These are phyloP conservation scores for Himalopsyche japonica DNA, from an alignment of 2,888 invertebrate genomes.

Conservation along the genomic window DNA sequence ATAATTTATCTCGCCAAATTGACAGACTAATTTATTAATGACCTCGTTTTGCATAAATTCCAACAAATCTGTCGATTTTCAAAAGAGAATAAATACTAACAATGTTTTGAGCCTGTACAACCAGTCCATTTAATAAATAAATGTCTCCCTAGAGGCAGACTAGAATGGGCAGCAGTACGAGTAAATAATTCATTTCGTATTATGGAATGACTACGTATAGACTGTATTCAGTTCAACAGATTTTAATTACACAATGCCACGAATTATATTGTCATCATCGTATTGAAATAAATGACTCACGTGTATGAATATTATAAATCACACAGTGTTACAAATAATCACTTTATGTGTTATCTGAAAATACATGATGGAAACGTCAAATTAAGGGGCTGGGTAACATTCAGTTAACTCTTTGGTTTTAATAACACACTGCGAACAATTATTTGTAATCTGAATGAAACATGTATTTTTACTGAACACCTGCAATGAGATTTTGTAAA, in stretches of 20 bases:
- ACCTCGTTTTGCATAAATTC: not conserved
- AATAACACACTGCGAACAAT: no score
- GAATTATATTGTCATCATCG: not conserved
- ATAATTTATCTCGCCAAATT: not conserved
- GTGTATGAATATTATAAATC: no score
- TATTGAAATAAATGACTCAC: no score
- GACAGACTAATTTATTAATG: not conserved
- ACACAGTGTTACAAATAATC: no score
- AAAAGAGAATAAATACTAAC: not conserved
- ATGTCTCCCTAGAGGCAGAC: slow-evolving; percentile 9
- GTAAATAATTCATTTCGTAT: not conserved
- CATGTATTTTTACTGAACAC: no score
- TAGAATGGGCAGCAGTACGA: not conserved
- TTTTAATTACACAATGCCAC: not conserved
- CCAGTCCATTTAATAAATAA: slow-evolving; percentile 8
- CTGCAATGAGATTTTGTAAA: no score
- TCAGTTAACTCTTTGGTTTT: no score
- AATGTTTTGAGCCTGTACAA: not conserved
- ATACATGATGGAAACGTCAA: no score
- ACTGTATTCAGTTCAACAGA: not conserved
- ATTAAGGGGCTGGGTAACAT: no score
- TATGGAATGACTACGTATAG: not conserved
- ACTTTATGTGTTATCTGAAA: no score
- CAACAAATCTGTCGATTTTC: not conserved
- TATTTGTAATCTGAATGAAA: no score